Base-by-base conservation (phyloP, 2,113 vertebrate species). In the Porphyrio hochstetteri region DNA sequence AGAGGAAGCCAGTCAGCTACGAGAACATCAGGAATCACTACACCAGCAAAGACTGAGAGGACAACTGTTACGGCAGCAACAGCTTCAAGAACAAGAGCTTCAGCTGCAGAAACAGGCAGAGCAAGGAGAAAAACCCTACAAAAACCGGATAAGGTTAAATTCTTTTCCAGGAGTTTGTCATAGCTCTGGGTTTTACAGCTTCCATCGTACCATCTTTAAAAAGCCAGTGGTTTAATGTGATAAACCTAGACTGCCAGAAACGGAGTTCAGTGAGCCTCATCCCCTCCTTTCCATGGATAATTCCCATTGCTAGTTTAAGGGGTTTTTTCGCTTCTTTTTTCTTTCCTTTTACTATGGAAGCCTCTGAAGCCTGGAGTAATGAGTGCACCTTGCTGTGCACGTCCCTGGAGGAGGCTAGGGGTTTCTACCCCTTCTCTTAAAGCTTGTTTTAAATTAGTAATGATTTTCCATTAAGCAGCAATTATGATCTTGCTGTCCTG, bases 31-130 rank as follows among this genome's bases (percentile, higher is more conserved):
- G 97, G 98, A 99, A 16, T 96, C 96, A 1, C 92, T 98, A 63
- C 98, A 97, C 71, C 98, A 97, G 84, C 98, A 99, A 75, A 98
- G 98, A 38, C 98, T 98, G 69, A 96, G 80, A 44, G 98, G 97
- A 27, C 98, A 98, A 89, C 88, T 97, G 67, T 84, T 98, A n/a
- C 91, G 97, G 55, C 98, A 98, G 93, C 98, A 98, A 69, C 97
- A 96, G 86, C 97, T 98, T 80, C 97, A 97, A 29, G 96, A 98
- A 28, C 95, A 92, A 50, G 99, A 99, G 93, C 60, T 95, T 56
- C 97, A 97, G 89, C 97, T 96, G 35, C 98, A 98, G 87, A 97
- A 93, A 42, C 98, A 98, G 92, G 97, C 98, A 1, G 97, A 98
- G 79, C 97, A 76, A 17, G 97, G 90, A 56, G 98, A 99, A 53